Evolutionary conservation across 2,888 invertebrate genomes (phyloP), one percentile per base, ranked within the genome.

Genomic region (Papilio demoleus): DNA sequence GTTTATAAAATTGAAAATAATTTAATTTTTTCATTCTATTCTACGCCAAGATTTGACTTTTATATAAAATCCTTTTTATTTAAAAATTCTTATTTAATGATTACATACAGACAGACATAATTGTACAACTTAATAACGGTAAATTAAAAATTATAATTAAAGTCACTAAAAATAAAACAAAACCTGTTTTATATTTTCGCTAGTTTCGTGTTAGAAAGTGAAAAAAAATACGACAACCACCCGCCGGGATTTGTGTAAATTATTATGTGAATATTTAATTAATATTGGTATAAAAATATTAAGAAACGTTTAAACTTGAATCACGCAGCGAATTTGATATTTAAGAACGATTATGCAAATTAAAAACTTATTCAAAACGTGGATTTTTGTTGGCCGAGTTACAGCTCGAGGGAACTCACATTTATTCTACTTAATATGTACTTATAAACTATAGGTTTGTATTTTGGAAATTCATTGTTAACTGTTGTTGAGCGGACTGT

Each of bases 211-310:
- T 56, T 56, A 31, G 53, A 56, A 56, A 56, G 53, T 56, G 31
- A 56, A 31, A 56, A 27, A 31, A 31, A 27, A 31, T 31, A 31
- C 17, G 27, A 11, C 53, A 17, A 56, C 31, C 50, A 24, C 64
- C 64, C 38, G 64, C 24, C 27, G 50, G n/a, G 34, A 34, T 6
- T 5, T 11, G 12, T 62, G 45, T 47, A 34, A 47, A 64, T 36
- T 59, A 12, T 19, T 40, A 42, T 27, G 42, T 17, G 61, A 61
- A 42, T 61, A 27, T n/a, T 27, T 61, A 61, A 61, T 61, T 61
- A 61, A 61, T 61, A 42, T 65, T 58, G 22, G 42, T 65, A 31
- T 19, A 22, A 36, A 40, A 36, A 64, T 64, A 53, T 53, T 53
- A 64, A 53, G 24, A 64, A 38, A 38, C 24, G n/a, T 53, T 53